Base-by-base conservation (phyloP, 2,888 invertebrate species). In the Phortica magna region DNA sequence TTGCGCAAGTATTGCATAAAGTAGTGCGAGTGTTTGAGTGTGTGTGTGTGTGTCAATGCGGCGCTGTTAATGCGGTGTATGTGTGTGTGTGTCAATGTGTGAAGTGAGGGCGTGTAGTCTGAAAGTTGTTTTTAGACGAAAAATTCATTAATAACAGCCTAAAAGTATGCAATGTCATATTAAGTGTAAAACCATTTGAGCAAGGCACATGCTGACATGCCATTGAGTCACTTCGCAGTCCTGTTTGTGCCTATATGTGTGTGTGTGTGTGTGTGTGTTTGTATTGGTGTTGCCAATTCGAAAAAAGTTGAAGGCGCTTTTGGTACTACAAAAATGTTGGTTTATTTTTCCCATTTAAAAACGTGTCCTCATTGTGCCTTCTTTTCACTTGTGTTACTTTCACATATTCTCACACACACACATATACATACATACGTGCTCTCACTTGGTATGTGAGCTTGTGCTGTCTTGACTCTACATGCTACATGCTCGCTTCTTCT, bases 1-100 rank as follows among this genome's bases (percentile, higher is more conserved):
- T 67, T 43, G 68, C 68, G 55, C 48, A 64, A 73, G 77, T 77
- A 84, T 88, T 85, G 88, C 88, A 88, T 87, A 86, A 86, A 88
- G 48, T 70, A 42, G 80, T 81, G 88, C 80, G 84, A 84, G 86
- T 83, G 85, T 83, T 75, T 55, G 64, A 61, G 71, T 73, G 43
- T 73, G 0, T 43, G 39, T 39, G 9, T 61, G 73, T 64, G 73
- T 64, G 41, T 43, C 17, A 55, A 31, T n/a, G 31, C 42, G 22
- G n/a, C 7, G 41, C 42, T 9, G 3, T 19, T 61, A 14, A 19
- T 57, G 19, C 19, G 57, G 53, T 61, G 65, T 65, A 41, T 65
- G 41, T 42, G 65, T 65, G 65, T 41, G 41, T 39, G 10, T 10
- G 65, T 39, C 39, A 19, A 14, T 74, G 73, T 73, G 70, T 14